Evolutionary conservation across 2,888 invertebrate genomes (phyloP).

Genomic region (Synanthedon andrenaeformis): DNA sequence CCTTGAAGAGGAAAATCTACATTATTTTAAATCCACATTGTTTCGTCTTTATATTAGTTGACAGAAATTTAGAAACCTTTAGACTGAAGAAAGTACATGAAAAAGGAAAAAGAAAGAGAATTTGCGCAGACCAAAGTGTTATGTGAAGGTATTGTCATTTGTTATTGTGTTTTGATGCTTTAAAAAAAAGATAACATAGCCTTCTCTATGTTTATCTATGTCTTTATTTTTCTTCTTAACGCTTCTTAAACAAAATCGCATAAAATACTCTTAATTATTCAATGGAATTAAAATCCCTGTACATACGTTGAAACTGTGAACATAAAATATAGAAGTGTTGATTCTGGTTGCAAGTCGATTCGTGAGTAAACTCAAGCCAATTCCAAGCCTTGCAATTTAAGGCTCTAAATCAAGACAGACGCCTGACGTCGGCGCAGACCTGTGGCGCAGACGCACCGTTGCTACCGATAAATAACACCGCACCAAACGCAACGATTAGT

Average conservation of each 20-base stretch:
- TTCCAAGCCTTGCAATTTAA: constrained; percentile 57
- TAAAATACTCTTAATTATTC: neutral
- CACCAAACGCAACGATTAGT: constrained; percentile 44
- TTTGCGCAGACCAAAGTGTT: too few species aligned
- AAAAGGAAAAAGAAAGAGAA: too few species aligned
- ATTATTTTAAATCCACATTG: too few species aligned
- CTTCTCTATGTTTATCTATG: too few species aligned
- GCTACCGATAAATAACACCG: constrained; percentile 64
- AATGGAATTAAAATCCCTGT: neutral
- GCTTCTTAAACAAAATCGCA: neutral
- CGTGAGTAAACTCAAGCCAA: constrained; percentile 36
- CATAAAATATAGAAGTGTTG: constrained; percentile 22
- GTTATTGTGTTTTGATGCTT: too few species aligned
- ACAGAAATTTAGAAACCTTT: too few species aligned
- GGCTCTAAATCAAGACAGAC: constrained; percentile 57
- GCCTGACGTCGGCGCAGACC: constrained; percentile 22
- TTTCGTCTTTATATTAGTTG: too few species aligned
- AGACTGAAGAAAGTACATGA: too few species aligned
- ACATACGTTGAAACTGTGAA: neutral
- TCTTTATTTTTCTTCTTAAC: too few species aligned
- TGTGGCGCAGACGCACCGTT: constrained; percentile 22
- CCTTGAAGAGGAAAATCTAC: too few species aligned
- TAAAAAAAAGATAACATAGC: too few species aligned
- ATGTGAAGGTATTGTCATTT: too few species aligned
- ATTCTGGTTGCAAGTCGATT: constrained; percentile 34